A percentile compares a stretch with the other conserved stretches of the same genome.
These are phyloP conservation scores for Pristiophorus japonicus DNA, from an alignment of 2,113 vertebrate genomes.

Conservation along the genomic window DNA sequence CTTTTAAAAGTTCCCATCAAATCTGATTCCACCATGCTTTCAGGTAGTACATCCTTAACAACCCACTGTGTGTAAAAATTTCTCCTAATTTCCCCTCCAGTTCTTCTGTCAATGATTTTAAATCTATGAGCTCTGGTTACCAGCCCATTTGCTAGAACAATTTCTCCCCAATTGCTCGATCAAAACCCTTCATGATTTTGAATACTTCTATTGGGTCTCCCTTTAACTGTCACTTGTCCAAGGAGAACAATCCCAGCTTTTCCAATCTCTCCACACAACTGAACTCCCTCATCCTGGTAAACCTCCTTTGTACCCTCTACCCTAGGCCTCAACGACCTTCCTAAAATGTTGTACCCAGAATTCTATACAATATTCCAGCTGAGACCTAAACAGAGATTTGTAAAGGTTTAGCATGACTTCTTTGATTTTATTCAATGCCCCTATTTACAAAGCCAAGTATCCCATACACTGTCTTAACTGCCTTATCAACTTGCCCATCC, in stretches of 20 bases:
- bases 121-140: not conserved
- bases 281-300: not conserved
- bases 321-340: not conserved
- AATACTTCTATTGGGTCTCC: not conserved
- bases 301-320: not conserved
- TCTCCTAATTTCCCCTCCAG: not conserved
- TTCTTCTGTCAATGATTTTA: not conserved
- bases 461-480: too few relatives aligned
- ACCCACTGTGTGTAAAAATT: not conserved
- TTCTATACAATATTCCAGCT: not conserved
- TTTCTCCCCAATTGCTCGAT: not conserved
- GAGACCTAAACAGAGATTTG: too few relatives aligned
- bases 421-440: too few relatives aligned
- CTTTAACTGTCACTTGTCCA: not conserved
- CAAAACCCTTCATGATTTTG: not conserved
- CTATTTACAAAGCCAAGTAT: too few relatives aligned
- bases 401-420: too few relatives aligned
- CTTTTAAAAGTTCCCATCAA: not conserved
- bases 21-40: not conserved
- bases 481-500: too few relatives aligned
- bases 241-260: not conserved
- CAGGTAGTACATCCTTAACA: not conserved
- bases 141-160: not conserved
- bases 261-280: too few relatives aligned
- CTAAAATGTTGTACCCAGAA: not conserved